These are phyloP conservation scores for Leptodactylus fuscus DNA, from an alignment of 2,113 vertebrate species.

Conservation along the genomic window DNA sequence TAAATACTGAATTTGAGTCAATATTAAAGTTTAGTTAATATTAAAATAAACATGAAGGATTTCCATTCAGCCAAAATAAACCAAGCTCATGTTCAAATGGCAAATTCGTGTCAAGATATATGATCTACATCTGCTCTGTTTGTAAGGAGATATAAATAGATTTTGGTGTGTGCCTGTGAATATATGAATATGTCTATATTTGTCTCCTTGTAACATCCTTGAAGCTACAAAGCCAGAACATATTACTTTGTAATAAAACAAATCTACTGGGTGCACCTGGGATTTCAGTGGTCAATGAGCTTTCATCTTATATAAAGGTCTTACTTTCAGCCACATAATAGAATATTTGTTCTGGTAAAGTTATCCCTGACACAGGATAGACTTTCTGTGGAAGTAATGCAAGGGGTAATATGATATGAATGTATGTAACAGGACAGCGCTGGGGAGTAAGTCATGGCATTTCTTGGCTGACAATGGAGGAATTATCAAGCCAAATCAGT, in stretches of 20 bases:
- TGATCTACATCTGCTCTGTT: background rate
- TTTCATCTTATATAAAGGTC: slow-evolving; percentile 28
- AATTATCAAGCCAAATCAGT: slow-evolving; percentile 48
- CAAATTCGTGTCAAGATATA: background rate
- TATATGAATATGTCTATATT: background rate
- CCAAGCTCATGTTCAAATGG: background rate
- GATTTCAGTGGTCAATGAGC: slow-evolving; percentile 57
- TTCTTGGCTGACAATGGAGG: slow-evolving; percentile 55
- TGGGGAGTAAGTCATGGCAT: slow-evolving; percentile 47
- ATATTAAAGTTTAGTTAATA: background rate
- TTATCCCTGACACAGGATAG: slow-evolving; percentile 28
- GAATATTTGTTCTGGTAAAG: slow-evolving; percentile 58
- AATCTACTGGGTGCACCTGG: slow-evolving; percentile 36
- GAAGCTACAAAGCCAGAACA: background rate
- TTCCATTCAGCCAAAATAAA: background rate
- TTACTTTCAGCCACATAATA: slow-evolving; percentile 54
- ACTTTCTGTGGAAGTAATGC: slow-evolving; percentile 49
- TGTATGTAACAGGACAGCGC: slow-evolving; percentile 39
- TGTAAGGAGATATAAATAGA: too few species aligned
- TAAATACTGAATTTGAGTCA: background rate
- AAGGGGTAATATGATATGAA: slow-evolving; percentile 57
- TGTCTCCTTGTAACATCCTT: background rate
- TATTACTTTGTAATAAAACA: background rate
- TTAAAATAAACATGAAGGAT: background rate
- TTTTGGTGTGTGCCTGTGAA: background rate